A percentile compares a stretch with the other conserved stretches of the same genome.
Evolutionary conservation across 2,797 vertebrate species (phyloP).

Genomic region (Mus spretus): DNA sequence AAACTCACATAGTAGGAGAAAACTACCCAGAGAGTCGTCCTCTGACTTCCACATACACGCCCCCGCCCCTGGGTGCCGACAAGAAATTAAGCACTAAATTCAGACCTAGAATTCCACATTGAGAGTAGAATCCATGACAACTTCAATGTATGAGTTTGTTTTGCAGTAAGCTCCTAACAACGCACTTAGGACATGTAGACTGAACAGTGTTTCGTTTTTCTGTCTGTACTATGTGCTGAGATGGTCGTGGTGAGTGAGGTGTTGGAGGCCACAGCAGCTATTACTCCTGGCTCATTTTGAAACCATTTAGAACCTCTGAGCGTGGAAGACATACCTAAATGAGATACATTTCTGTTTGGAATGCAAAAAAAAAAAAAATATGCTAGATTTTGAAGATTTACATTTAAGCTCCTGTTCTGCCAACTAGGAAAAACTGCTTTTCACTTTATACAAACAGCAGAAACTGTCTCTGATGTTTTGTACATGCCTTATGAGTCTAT

Average conservation of each 20-base stretch:
- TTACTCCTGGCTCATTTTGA: neutral
- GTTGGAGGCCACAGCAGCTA: neutral
- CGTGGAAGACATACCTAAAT: slow-evolving; percentile 21
- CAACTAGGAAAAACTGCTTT: slow-evolving; percentile 20
- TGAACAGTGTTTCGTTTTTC: neutral
- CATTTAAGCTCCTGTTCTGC: slow-evolving; percentile 49
- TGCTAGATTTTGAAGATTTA: slow-evolving; percentile 31
- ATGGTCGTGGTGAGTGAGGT: neutral
- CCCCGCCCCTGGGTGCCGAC: neutral
- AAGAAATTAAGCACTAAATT: neutral
- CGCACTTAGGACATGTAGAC: slow-evolving; percentile 19
- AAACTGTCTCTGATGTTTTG: neutral
- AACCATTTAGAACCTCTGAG: slow-evolving; percentile 11
- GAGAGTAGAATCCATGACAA: slow-evolving; percentile 49
- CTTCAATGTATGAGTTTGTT: slow-evolving; percentile 15
- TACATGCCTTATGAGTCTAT: neutral
- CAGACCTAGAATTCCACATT: slow-evolving; percentile 62
- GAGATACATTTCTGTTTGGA: slow-evolving; percentile 27
- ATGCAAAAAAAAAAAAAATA: neutral
- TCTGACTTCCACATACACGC: neutral
- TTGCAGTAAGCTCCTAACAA: slow-evolving; percentile 10
- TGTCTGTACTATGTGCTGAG: neutral
- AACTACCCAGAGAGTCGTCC: neutral
- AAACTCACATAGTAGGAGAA: neutral
- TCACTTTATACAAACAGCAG: neutral